phyloP scores from a whole-genome alignment of 2,113 vertebrate genomes.

The Archilochus colubris region DNA sequence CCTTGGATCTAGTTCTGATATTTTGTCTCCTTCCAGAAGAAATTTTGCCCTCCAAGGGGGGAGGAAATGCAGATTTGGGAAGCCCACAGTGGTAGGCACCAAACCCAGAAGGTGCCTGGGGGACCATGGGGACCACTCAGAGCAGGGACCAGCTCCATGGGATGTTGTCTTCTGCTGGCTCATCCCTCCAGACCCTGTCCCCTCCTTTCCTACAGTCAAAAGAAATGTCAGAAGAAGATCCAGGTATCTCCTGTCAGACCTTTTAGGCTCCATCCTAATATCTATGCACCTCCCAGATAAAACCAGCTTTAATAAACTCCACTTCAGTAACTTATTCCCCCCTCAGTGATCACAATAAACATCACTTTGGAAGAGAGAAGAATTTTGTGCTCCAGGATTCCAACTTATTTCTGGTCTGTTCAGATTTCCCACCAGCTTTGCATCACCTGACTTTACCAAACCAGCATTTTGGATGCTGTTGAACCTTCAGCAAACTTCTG shows the following conservation, averaged over 20 bases:
- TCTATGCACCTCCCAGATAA: background rate
- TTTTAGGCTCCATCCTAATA: background rate
- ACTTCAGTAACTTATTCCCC: background rate
- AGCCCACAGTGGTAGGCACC: accelerated
- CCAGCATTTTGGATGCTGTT: background rate
- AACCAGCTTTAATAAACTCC: background rate
- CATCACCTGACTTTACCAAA: too few species aligned
- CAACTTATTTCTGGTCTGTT: background rate
- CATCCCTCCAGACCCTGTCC: background rate
- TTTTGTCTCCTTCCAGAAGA: background rate
- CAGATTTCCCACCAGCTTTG: background rate
- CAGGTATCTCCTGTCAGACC: background rate
- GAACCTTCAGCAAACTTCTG: background rate
- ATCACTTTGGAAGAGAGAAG: background rate
- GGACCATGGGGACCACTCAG: accelerated
- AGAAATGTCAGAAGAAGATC: background rate
- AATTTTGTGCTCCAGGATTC: background rate
- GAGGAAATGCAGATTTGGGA: background rate
- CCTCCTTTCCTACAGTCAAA: background rate
- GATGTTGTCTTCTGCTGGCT: background rate
- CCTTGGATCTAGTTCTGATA: background rate
- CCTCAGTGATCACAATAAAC: background rate
- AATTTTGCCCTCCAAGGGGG: background rate
- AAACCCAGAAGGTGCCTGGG: background rate
- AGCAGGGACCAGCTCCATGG: background rate